These are phyloP conservation scores for Microtus ochrogaster DNA, from an alignment of 2,113 vertebrate genomes.

Conservation along the genomic window DNA sequence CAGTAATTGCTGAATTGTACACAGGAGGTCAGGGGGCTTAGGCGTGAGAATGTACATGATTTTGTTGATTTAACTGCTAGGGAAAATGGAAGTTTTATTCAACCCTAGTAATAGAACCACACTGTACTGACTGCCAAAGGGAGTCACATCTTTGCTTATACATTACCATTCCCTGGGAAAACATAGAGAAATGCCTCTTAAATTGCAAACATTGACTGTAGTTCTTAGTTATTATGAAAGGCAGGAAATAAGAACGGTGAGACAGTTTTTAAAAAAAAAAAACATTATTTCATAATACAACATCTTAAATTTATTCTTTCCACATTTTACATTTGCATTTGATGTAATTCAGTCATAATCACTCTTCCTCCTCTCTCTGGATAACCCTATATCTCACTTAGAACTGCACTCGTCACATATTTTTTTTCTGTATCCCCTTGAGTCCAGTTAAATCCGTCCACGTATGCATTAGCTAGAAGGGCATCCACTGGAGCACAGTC, in stretches of 20 bases:
- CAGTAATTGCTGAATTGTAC: background rate
- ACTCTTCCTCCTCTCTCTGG: background rate
- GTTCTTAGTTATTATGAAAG: background rate
- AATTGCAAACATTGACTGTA: background rate
- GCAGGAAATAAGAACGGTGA: background rate
- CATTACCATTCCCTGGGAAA: background rate
- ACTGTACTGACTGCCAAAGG: background rate
- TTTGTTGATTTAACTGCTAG: background rate
- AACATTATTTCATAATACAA: background rate
- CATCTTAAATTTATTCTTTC: background rate
- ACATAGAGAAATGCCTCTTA: background rate
- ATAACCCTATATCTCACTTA: background rate
- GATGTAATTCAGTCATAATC: background rate
- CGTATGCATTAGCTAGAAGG: background rate
- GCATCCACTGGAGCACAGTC: background rate
- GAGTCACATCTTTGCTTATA: background rate
- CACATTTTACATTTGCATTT: background rate
- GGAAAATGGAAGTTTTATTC: background rate
- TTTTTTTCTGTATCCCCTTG: background rate
- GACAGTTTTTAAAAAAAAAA: no score
- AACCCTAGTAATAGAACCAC: background rate
- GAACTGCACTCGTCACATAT: background rate
- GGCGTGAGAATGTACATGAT: background rate
- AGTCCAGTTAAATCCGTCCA: background rate
- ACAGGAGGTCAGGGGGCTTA: background rate